A percentile compares a stretch with the other conserved stretches of the same genome.
phyloP scores from a whole-genome alignment of 1,140 invertebrate species.

The Drosophila jambulina region DNA sequence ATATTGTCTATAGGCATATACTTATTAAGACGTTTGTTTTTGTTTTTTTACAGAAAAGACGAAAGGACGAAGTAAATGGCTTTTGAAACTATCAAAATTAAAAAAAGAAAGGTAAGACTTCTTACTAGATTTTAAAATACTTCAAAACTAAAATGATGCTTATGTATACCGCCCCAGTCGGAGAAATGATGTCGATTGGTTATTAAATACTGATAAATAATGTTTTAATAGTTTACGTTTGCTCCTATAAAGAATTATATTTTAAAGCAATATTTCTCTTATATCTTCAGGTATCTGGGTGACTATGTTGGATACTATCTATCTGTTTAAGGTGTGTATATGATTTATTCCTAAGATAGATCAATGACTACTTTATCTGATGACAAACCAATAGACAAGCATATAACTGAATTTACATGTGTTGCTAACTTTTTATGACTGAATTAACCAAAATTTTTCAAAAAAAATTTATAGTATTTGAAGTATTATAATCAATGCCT shows the following conservation, averaged over 20 bases:
- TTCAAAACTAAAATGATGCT: slow-evolving; percentile 35
- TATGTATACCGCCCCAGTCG: slow-evolving; percentile 61
- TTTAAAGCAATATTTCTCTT: not conserved
- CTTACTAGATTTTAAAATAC: too few relatives aligned
- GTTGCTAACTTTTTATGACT: slow-evolving; percentile 55
- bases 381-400: slow-evolving; percentile 74
- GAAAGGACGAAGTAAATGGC: not conserved
- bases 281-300: not conserved
- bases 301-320: too few relatives aligned
- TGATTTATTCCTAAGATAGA: not conserved
- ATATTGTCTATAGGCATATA: not conserved
- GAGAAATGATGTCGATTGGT: slow-evolving; percentile 60
- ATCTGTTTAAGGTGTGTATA: slow-evolving; percentile 11
- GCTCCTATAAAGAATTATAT: not conserved
- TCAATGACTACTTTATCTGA: slow-evolving; percentile 13
- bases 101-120: slow-evolving; percentile 2
- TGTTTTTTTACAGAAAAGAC: slow-evolving; percentile 5
- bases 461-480: not conserved
- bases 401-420: slow-evolving; percentile 72
- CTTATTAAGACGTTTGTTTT: not conserved
- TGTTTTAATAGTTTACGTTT: not conserved
- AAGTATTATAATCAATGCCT: not conserved
- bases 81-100: not conserved
- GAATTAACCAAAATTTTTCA: not conserved
- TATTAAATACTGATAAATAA: slow-evolving; percentile 36